phyloP scores from a whole-genome alignment of 2,797 vertebrate genomes.

The Cyprinodon diabolis region DNA sequence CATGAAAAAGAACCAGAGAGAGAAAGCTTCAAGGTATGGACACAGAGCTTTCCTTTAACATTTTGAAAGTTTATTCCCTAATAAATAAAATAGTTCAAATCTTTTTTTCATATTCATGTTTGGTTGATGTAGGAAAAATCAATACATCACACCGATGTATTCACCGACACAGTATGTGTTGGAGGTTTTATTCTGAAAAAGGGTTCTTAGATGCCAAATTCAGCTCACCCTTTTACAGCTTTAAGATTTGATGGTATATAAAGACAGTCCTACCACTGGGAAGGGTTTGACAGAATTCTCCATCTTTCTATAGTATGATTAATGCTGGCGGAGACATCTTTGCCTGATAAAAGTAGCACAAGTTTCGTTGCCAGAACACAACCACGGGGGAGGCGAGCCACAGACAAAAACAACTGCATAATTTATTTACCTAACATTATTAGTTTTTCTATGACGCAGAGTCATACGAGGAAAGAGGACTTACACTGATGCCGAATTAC shows the following conservation, averaged over 20 bases:
- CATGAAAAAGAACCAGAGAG: too few relatives aligned
- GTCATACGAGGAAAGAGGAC: slow-evolving; percentile 14
- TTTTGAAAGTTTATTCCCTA: too few relatives aligned
- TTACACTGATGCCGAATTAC: slow-evolving; percentile 15
- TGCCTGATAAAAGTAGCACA: slow-evolving; percentile 3
- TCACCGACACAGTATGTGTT: not conserved
- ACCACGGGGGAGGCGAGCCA: slow-evolving; percentile 9
- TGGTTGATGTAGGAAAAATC: not conserved
- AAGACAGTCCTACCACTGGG: slow-evolving; percentile 11
- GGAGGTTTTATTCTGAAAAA: slow-evolving; percentile 12
- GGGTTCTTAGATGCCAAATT: slow-evolving; percentile 14
- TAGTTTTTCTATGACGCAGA: slow-evolving; percentile 9
- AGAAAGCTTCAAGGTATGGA: too few relatives aligned
- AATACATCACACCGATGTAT: not conserved
- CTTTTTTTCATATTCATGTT: not conserved
- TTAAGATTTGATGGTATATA: slow-evolving; percentile 2
- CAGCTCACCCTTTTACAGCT: slow-evolving; percentile 6
- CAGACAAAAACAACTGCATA: slow-evolving; percentile 13
- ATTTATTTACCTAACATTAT: slow-evolving; percentile 23
- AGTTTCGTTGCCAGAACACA: slow-evolving; percentile 16
- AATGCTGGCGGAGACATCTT: slow-evolving; percentile 14
- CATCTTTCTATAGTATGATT: slow-evolving; percentile 27
- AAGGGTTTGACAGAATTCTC: slow-evolving; percentile 10
- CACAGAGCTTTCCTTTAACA: too few relatives aligned
- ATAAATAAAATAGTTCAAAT: too few relatives aligned